These are phyloP conservation scores for Polypterus senegalus DNA, from an alignment of 2,113 vertebrate species.

Conservation along the genomic window DNA sequence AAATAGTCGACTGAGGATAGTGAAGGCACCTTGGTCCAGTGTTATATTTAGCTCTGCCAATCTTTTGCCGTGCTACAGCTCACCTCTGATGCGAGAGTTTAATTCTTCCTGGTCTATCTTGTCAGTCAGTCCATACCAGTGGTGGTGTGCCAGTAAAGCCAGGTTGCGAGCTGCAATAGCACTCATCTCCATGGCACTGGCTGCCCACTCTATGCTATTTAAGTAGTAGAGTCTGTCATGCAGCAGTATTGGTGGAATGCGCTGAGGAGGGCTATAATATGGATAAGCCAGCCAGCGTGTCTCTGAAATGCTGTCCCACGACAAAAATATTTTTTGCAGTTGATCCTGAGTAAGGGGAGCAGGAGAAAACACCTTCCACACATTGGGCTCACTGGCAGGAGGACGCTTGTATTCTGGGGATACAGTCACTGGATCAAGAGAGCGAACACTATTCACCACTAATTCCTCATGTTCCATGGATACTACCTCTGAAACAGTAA, in stretches of 20 bases:
- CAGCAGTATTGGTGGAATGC: constrained; percentile 64
- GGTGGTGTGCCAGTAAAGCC: constrained; percentile 74
- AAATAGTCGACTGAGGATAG: too few species aligned
- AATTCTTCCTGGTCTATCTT: constrained; percentile 75
- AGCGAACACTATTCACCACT: constrained; percentile 52
- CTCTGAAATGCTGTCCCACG: constrained; percentile 50
- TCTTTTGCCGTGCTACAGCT: constrained; percentile 45
- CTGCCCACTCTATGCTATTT: constrained; percentile 66
- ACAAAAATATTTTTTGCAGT: constrained; percentile 58
- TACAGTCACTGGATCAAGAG: constrained; percentile 44
- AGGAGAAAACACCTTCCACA: constrained; percentile 78
- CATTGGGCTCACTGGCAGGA: constrained; percentile 16
- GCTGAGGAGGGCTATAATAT: constrained; percentile 50
- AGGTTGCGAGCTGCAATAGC: constrained; percentile 70
- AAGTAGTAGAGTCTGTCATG: constrained; percentile 75
- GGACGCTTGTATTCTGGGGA: constrained; percentile 17
- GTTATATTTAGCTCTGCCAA: too few species aligned
- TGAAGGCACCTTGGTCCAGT: too few species aligned
- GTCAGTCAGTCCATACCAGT: constrained; percentile 50
- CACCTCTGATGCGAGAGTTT: constrained; percentile 65
- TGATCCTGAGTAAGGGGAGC: constrained; percentile 53
- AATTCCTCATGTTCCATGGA: constrained; percentile 54
- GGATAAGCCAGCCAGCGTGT: constrained; percentile 76
- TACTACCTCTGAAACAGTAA: constrained; percentile 46
- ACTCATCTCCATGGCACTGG: constrained; percentile 86